phyloP scores from a whole-genome alignment of 2,113 vertebrate species.

The Rallus limicola region DNA sequence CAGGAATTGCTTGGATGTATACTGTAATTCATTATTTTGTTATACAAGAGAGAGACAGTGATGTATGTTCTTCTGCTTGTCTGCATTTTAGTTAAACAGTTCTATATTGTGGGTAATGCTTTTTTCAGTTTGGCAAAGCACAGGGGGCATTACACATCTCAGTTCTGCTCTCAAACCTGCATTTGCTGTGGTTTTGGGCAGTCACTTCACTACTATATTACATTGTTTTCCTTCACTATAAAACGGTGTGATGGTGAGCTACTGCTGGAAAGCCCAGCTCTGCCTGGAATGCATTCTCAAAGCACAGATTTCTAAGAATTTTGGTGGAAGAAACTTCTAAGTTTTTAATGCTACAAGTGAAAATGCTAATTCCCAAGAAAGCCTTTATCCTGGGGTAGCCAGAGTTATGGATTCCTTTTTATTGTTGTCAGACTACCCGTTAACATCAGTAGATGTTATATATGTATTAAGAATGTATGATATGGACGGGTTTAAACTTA shows the following conservation, averaged over 20 bases:
- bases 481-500: neutral
- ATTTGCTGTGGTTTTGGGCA: neutral
- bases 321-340: neutral
- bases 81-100: neutral
- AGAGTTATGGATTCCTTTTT: neutral
- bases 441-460: neutral
- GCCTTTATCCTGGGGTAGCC: neutral
- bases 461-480: neutral
- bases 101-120: neutral
- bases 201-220: neutral
- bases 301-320: neutral
- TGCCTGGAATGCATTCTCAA: neutral
- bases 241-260: neutral
- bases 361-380: neutral
- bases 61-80: neutral
- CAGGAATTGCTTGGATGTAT: neutral
- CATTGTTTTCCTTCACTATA: neutral
- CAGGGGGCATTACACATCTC: neutral
- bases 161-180: neutral
- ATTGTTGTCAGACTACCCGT: neutral
- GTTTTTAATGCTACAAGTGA: neutral
- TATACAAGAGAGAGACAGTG: neutral
- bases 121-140: neutral
- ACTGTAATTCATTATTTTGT: neutral
- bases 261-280: neutral